phyloP scores from a whole-genome alignment of 2,113 vertebrate species.

The Malurus cyaneus region DNA sequence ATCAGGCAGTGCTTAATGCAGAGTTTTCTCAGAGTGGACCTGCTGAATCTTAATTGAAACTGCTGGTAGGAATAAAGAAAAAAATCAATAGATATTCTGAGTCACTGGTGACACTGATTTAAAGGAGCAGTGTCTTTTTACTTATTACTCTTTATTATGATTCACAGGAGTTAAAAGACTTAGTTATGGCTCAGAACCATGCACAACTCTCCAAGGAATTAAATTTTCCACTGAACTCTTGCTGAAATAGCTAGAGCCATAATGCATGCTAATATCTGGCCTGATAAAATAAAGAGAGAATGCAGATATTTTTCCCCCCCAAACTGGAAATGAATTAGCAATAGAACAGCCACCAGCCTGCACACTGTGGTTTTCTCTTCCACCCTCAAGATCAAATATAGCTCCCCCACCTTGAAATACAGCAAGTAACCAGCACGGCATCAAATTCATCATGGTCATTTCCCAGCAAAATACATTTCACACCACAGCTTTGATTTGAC shows the following conservation, averaged over 20 bases:
- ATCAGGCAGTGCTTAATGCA: neutral
- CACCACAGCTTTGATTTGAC: neutral
- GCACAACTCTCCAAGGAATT: neutral
- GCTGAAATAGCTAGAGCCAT: neutral
- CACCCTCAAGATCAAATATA: slow-evolving; percentile 20
- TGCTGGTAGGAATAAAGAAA: neutral
- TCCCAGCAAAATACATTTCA: slow-evolving; percentile 10
- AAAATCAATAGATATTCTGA: slow-evolving; percentile 41
- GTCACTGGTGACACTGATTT: slow-evolving; percentile 29
- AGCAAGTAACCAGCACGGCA: neutral
- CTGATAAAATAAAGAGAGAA: neutral
- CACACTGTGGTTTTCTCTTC: neutral
- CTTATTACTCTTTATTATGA: neutral
- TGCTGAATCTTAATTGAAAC: slow-evolving; percentile 46
- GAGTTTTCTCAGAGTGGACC: neutral
- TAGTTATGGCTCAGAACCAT: neutral
- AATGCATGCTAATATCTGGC: neutral
- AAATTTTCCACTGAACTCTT: neutral
- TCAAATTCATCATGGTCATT: neutral
- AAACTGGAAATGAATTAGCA: neutral
- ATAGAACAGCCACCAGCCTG: neutral
- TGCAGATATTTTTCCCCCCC: neutral
- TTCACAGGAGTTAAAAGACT: neutral
- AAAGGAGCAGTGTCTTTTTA: slow-evolving; percentile 27
- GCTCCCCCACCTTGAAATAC: slow-evolving; percentile 3